Evolutionary conservation across 2,888 invertebrate genomes (phyloP), one percentile per base, ranked within the genome.

Genomic region (Polylopha cassiicola): DNA sequence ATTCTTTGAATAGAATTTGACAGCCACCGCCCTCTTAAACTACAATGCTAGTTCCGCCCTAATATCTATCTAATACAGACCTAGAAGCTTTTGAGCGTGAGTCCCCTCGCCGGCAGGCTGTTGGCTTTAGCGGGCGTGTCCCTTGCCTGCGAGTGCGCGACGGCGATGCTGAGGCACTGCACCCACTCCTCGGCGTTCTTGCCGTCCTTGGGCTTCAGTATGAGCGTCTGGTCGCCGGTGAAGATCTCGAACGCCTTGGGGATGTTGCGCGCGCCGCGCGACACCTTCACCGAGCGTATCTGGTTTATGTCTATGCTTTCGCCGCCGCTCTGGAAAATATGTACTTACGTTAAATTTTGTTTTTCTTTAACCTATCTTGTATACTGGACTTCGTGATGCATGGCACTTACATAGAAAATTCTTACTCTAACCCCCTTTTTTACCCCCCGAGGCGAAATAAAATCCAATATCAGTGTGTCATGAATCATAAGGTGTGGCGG

Each of bases 231-330:
- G 76, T 97, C 95, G 34, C 93, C 93, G 0, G 97, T 97, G 85
- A 97, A 98, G 58, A 98, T 97, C 87, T 98, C 97, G 85, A 98
- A 98, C 1, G 97, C 97, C 73, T 95, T 96, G 11, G 97, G 97
- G 58, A 97, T 95, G 80, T 95, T 95, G 36, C 97, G 88, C 5
- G 95, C 95, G 36, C 95, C 94, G 31, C 95, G 88, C 1, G 96
- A 93, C 6, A 97, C 97, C 64, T 97, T 94, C n/a, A 98, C 97
- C 20, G 95, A 95, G 7, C 96, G 91, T 49, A 98, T 97, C 77
- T 96, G 95, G 73, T 95, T 94, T 8, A 98, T 92, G 71, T 97
- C 96, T 53, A 98, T 94, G 61, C 91, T 91, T 66, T 92, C 92
- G 45, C 91, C 95, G 44, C 94, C 94, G 66, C 94, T 92, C 95